Conservation (phyloP, 2,113 vertebrate species). For the Dryoscopus gambensis region DNA sequence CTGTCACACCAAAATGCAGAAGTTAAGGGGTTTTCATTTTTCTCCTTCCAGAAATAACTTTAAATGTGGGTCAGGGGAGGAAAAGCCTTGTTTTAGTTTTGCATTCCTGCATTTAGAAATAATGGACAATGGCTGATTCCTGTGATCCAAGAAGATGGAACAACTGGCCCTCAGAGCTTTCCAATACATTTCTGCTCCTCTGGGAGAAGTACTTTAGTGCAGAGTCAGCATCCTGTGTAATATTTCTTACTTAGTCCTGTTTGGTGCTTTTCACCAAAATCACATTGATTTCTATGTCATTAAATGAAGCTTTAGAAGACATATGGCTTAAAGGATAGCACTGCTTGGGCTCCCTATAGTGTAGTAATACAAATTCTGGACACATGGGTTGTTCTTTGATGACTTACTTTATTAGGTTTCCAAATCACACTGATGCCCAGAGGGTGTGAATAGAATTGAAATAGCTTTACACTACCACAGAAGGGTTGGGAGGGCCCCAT, state of each 20-base stretch:
- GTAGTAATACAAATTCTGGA: slow-evolving; percentile 59
- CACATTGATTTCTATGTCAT: slow-evolving; percentile 48
- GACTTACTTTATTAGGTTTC: slow-evolving; percentile 68
- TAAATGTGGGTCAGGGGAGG: background rate
- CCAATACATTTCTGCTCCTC: background rate
- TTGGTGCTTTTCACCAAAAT: slow-evolving; percentile 6
- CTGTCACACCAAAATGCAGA: background rate
- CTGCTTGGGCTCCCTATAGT: background rate
- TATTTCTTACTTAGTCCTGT: background rate
- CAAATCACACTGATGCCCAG: slow-evolving; percentile 58
- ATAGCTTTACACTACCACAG: slow-evolving; percentile 54
- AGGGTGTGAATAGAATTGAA: slow-evolving; percentile 57
- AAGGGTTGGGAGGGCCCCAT: background rate
- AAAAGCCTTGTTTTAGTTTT: background rate
- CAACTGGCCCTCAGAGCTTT: background rate
- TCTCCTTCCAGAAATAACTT: background rate
- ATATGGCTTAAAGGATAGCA: slow-evolving; percentile 38
- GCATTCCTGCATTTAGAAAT: background rate
- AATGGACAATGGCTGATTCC: background rate
- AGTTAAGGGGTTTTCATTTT: background rate
- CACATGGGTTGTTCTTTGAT: slow-evolving; percentile 56
- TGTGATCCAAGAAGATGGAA: background rate
- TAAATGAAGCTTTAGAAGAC: slow-evolving; percentile 50
- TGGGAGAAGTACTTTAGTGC: background rate
- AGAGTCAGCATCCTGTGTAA: background rate